These are phyloP conservation scores for Spodoptera litura DNA, from an alignment of 1,140 invertebrate species.

Conservation along the genomic window DNA sequence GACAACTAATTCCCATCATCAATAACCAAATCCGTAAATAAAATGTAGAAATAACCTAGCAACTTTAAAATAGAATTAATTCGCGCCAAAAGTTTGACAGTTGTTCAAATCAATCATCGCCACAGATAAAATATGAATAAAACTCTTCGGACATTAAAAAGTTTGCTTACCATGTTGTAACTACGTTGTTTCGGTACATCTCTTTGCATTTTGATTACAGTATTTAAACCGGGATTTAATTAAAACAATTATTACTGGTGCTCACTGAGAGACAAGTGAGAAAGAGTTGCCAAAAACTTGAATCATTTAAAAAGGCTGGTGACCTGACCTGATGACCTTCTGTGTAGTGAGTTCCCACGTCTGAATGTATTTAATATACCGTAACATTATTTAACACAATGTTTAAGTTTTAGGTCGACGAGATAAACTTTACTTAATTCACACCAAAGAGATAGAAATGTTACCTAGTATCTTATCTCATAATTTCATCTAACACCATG, in stretches of 20 bases:
- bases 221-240: conserved; percentile 22
- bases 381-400: conserved; percentile 59
- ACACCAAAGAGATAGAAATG: conserved; percentile 38
- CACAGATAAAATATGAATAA: conserved; percentile 8
- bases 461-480: conserved; percentile 16
- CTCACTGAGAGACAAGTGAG: conserved; percentile 3
- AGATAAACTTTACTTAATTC: conserved; percentile 49
- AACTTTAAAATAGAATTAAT: not conserved
- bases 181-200: not conserved
- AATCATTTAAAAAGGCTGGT: conserved; percentile 26
- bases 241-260: not conserved
- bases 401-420: conserved; percentile 49
- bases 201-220: not conserved
- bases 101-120: not conserved
- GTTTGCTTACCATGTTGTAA: not conserved
- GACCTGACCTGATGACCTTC: conserved; percentile 43
- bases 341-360: conserved; percentile 48
- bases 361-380: conserved; percentile 51
- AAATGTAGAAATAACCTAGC: conserved; percentile 14
- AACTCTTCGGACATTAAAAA: not conserved
- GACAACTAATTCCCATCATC: conserved; percentile 4
- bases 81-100: conserved; percentile 27
- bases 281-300: conserved; percentile 26
- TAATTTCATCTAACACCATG: conserved; percentile 29
- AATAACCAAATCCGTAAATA: conserved; percentile 3